Evolutionary conservation across 1,140 invertebrate genomes (phyloP), one percentile per base, ranked within the genome.

Genomic region (Onthophagus taurus): DNA sequence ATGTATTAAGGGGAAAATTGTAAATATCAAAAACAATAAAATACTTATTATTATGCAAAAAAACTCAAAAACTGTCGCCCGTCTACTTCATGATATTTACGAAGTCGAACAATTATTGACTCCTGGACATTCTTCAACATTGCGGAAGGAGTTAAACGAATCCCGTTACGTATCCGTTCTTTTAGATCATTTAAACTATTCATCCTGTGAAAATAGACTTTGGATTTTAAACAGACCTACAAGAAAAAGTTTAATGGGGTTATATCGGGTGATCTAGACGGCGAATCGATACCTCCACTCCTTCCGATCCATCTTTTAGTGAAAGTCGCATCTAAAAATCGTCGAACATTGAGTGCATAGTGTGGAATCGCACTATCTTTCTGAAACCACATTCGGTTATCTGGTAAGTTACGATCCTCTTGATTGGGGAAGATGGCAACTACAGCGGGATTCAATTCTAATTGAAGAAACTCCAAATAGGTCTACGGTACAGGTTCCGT

Each of bases 161-260:
- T 26, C 23, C 23, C 23, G 6, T 26, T 7, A 26, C 6, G n/a
- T 26, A 6, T 26, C n/a, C n/a, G n/a, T n/a, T n/a, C n/a, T n/a
- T n/a, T n/a, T n/a, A n/a, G n/a, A n/a, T n/a, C n/a, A n/a, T 26
- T n/a, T n/a, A 26, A n/a, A n/a, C n/a, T 26, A 26, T 26, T 26
- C 23, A n/a, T 6, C n/a, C n/a, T 26, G 23, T 26, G 6, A 26
- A 26, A 26, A n/a, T 26, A 26, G 23, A 26, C 23, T 26, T 26
- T n/a, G n/a, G 6, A 7, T 26, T 26, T 26, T 26, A 26, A 26
- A n/a, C n/a, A 26, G 23, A 6, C 23, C 61, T 57, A 59, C 34
- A 63, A 51, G 51, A 64, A 67, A 56, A 62, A 66, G 51, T 68
- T 63, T 31, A 61, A 36, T 17, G 56, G 67, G 48, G 49, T 70